Conservation (phyloP, 2,113 vertebrate genomes). For the Eulemur macaco region DNA sequence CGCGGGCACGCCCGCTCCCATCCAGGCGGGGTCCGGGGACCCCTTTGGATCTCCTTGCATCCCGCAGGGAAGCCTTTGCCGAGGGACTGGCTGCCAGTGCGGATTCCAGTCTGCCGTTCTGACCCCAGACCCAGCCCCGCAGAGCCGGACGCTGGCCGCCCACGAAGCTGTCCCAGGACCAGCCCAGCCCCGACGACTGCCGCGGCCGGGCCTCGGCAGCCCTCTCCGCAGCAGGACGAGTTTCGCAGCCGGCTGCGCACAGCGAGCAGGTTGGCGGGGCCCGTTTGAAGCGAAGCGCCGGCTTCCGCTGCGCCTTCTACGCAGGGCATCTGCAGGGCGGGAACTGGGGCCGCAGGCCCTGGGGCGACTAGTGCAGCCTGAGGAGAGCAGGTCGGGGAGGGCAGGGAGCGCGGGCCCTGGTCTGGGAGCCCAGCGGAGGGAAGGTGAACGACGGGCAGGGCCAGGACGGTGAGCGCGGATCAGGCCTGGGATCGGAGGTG, state of each 20-base stretch:
- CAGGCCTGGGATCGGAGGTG: not conserved
- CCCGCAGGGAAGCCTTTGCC: not conserved
- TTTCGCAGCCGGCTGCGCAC: not conserved
- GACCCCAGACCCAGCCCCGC: not conserved
- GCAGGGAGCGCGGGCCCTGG: not conserved
- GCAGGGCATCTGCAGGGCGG: not conserved
- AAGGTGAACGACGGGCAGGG: not conserved
- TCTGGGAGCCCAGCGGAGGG: not conserved
- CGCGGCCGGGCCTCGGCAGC: not conserved
- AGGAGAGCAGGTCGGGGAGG: not conserved
- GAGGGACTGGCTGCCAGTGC: not conserved
- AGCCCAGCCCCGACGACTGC: not conserved
- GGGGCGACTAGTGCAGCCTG: not conserved
- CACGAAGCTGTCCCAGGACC: accelerated
- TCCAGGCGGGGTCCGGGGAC: not conserved
- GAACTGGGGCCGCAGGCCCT: not conserved
- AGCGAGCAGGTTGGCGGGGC: not conserved
- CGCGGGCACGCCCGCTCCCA: not conserved
- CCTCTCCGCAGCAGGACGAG: accelerated
- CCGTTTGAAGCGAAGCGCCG: constrained; percentile 61
- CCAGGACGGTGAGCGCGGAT: not conserved
- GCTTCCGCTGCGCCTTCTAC: not conserved
- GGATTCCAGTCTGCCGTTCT: not conserved
- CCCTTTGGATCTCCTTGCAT: not conserved
- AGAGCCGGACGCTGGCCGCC: accelerated